These are phyloP conservation scores for Cephus cinctus DNA, from an alignment of 1,140 invertebrate genomes.

Conservation along the genomic window DNA sequence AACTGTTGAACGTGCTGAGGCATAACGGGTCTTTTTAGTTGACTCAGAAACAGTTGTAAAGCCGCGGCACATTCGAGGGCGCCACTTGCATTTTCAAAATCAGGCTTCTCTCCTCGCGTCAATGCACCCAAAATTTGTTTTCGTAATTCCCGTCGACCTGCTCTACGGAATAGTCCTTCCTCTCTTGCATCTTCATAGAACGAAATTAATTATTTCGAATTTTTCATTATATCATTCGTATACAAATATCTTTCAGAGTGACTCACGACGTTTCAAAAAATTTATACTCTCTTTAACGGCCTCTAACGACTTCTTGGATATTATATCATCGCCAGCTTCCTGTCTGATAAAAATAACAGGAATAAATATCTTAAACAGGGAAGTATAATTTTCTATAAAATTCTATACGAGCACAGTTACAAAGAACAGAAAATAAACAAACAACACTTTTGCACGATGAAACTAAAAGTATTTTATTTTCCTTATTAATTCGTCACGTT, in stretches of 20 bases:
- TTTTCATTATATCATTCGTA: neutral
- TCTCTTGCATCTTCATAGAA: slow-evolving; percentile 32
- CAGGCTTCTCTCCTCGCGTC: slow-evolving; percentile 31
- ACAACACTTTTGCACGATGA: too few relatives aligned
- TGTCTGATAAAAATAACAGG: slow-evolving; percentile 19
- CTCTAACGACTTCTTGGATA: slow-evolving; percentile 36
- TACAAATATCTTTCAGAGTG: neutral
- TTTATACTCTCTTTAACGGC: slow-evolving; percentile 32
- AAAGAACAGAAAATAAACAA: too few relatives aligned
- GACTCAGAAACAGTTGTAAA: slow-evolving; percentile 45
- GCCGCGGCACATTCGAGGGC: slow-evolving; percentile 45
- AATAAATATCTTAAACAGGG: too few relatives aligned
- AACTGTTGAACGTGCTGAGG: slow-evolving; percentile 49
- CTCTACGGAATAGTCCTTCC: slow-evolving; percentile 35
- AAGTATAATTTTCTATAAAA: too few relatives aligned
- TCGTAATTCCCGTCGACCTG: slow-evolving; percentile 27
- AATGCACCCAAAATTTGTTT: slow-evolving; percentile 28
- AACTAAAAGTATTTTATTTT: too few relatives aligned
- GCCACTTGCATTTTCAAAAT: slow-evolving; percentile 23
- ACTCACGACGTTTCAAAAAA: slow-evolving; percentile 35
- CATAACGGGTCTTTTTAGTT: slow-evolving; percentile 48
- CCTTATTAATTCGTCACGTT: too few relatives aligned
- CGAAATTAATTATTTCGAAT: neutral
- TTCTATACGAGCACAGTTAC: too few relatives aligned
- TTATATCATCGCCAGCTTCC: slow-evolving; percentile 33